phyloP scores from a whole-genome alignment of 2,888 invertebrate species.

The Corbicula japonica region DNA sequence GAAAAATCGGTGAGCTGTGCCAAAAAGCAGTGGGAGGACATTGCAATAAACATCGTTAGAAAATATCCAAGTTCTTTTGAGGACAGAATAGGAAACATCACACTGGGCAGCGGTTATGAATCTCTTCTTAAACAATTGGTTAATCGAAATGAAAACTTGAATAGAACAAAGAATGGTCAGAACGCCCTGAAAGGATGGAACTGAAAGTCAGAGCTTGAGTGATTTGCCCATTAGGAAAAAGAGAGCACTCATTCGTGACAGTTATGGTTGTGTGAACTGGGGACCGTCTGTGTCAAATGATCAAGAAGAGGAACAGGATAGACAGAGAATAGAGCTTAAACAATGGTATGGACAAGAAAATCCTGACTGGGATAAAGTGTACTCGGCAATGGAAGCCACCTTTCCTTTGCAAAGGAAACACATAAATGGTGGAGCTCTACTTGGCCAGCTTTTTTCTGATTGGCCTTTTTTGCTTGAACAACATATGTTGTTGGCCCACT shows the following conservation, averaged over 20 bases:
- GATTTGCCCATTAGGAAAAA: neutral
- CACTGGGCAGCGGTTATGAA: neutral
- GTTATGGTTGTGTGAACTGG: conserved; percentile 2
- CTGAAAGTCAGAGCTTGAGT: neutral
- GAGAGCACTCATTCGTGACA: neutral
- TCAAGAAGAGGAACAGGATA: neutral
- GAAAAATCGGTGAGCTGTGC: no score
- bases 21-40: conserved; percentile 4
- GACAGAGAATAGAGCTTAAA: neutral
- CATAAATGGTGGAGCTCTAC: neutral
- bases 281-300: neutral
- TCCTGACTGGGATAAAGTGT: neutral
- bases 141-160: neutral
- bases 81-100: neutral
- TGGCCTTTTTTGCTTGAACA: neutral
- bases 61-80: neutral
- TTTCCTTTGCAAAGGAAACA: neutral
- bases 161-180: neutral
- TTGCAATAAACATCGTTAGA: neutral
- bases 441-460: neutral
- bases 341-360: neutral
- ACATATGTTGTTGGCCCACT: neutral
- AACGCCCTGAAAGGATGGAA: neutral
- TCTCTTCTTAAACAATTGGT: neutral
- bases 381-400: neutral